Conservation (phyloP, 2,888 invertebrate genomes). For the Plemyria rubiginata region DNA sequence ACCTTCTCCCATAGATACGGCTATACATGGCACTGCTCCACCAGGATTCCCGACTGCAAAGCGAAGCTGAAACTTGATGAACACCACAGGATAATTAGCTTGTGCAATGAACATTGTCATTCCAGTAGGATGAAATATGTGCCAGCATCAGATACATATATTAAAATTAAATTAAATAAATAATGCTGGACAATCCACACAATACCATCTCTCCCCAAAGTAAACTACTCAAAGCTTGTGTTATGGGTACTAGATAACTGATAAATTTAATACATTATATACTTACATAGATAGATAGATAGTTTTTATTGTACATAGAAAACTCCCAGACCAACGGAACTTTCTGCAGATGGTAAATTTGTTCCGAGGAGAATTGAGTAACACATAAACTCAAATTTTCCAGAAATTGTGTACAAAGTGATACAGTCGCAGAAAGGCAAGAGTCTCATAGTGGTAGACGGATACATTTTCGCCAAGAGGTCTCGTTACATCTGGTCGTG, state of each 20-base stretch:
- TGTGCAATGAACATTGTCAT: constrained; percentile 43
- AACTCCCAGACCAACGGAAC: no score
- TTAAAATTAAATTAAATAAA: no score
- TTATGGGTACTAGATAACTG: no score
- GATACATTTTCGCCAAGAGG: constrained; percentile 48
- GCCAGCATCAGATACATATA: not conserved
- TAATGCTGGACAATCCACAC: no score
- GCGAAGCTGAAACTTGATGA: constrained; percentile 46
- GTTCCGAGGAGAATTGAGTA: no score
- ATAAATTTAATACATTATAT: no score
- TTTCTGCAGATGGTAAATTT: no score
- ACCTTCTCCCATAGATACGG: constrained; percentile 43
- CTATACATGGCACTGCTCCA: constrained; percentile 56
- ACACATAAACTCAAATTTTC: not conserved
- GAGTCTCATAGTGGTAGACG: constrained; percentile 47
- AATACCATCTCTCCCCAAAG: no score
- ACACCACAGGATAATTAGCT: constrained; percentile 31
- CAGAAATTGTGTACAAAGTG: constrained; percentile 38
- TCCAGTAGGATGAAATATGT: constrained; percentile 24
- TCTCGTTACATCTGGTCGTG: constrained; percentile 51
- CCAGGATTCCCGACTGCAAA: constrained; percentile 44
- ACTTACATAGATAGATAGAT: no score
- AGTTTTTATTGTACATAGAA: no score
- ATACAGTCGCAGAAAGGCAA: constrained; percentile 49
- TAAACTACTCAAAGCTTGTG: no score